Evolutionary conservation across 2,797 vertebrate species (phyloP).

Genomic region (Gallinago solitaria): DNA sequence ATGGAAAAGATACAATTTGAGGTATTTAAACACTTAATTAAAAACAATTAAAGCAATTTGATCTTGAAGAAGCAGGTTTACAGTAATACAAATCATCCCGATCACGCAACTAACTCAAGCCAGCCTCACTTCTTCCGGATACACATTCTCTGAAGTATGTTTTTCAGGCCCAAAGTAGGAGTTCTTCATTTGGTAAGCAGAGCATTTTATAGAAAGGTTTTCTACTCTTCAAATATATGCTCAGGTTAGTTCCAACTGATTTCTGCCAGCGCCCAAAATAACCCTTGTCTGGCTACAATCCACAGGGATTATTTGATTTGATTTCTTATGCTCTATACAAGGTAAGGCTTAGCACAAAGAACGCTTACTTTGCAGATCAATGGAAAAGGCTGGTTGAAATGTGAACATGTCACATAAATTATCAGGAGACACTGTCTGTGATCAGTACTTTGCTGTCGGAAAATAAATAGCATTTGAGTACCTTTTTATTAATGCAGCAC

Average conservation of each 20-base stretch:
- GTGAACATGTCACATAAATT: neutral
- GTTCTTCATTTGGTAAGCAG: neutral
- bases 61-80: neutral
- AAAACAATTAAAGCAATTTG: constrained; percentile 9
- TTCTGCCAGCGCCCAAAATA: neutral
- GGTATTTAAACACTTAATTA: constrained; percentile 13
- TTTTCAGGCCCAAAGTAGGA: neutral
- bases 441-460: neutral
- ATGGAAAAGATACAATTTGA: neutral
- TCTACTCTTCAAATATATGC: neutral
- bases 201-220: neutral
- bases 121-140: neutral
- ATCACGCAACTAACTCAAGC: neutral
- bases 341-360: neutral
- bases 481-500: neutral
- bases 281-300: neutral
- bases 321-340: neutral
- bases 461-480: neutral
- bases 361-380: neutral
- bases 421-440: neutral
- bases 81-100: neutral
- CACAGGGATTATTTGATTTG: neutral
- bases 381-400: neutral
- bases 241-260: neutral
- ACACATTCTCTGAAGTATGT: rapidly evolving